These are phyloP conservation scores for Myopa tessellatipennis DNA, from an alignment of 2,888 invertebrate species.

Conservation along the genomic window DNA sequence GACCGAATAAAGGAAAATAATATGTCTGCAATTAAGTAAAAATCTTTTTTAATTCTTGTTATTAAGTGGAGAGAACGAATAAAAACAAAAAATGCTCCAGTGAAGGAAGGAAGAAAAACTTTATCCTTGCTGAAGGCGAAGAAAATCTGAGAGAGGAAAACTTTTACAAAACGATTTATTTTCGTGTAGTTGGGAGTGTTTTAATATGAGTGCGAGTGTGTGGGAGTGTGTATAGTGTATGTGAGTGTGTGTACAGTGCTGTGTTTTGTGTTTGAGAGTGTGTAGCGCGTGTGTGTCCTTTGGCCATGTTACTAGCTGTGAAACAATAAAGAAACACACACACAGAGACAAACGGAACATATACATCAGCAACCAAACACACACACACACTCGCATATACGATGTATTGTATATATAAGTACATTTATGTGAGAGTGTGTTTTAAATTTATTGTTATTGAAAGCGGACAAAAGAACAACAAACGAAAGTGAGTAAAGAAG, in stretches of 20 bases:
- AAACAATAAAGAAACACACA: neutral
- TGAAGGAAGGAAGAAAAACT: too few relatives aligned
- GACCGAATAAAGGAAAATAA: too few relatives aligned
- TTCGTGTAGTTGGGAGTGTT: neutral
- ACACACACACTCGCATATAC: neutral
- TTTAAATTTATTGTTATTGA: conserved; percentile 20
- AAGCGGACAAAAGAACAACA: neutral
- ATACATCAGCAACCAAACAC: neutral
- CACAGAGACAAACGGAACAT: neutral
- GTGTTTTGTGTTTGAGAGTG: neutral
- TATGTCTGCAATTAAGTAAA: too few relatives aligned
- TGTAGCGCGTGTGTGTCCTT: neutral
- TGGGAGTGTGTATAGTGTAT: neutral
- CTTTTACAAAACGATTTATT: neutral
- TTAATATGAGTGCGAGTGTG: neutral
- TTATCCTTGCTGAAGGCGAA: neutral
- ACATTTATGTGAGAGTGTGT: neutral
- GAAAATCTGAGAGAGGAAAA: neutral
- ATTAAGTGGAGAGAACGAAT: too few relatives aligned
- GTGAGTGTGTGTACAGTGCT: neutral
- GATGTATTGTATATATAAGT: neutral
- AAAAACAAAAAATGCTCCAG: too few relatives aligned
- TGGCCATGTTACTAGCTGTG: neutral
- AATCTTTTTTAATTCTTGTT: too few relatives aligned
- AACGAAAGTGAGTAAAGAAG: neutral